Percentiles rank a stretch among this genome's conserved stretches.
Conservation (phyloP, 2,113 vertebrate species). For the Synchiropus splendidus region DNA sequence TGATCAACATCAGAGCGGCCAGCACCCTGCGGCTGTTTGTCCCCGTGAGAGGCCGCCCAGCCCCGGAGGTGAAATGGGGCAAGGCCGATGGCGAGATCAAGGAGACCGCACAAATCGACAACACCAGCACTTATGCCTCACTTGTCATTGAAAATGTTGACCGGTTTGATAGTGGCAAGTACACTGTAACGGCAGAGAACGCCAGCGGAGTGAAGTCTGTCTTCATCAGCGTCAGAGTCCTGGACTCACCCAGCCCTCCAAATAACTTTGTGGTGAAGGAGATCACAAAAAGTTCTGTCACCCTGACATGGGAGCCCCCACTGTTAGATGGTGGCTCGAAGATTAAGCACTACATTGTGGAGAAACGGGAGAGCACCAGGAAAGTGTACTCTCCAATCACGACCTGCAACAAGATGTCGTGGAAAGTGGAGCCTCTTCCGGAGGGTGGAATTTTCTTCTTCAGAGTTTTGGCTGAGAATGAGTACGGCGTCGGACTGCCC, state of each 20-base stretch:
- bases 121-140: constrained; percentile 85
- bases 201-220: constrained; percentile 88
- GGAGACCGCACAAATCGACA: constrained; percentile 86
- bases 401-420: constrained; percentile 89
- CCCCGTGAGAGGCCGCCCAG: constrained; percentile 88
- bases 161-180: constrained; percentile 92
- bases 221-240: constrained; percentile 89
- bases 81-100: constrained; percentile 89
- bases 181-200: constrained; percentile 88
- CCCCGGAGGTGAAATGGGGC: constrained; percentile 93
- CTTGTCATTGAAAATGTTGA: constrained; percentile 93
- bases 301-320: constrained; percentile 93
- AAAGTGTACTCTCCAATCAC: constrained; percentile 89
- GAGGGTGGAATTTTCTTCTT: constrained; percentile 92
- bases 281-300: constrained; percentile 87
- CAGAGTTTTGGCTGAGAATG: constrained; percentile 90
- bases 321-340: constrained; percentile 89
- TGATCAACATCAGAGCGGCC: constrained; percentile 89
- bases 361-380: constrained; percentile 93
- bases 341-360: constrained; percentile 93
- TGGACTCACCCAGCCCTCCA: constrained; percentile 91
- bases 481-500: constrained; percentile 87
- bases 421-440: constrained; percentile 87
- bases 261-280: constrained; percentile 85
- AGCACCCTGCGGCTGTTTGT: constrained; percentile 88